Evolutionary conservation across 2,113 vertebrate genomes (phyloP).

Genomic region (Chelonoidis abingdonii): DNA sequence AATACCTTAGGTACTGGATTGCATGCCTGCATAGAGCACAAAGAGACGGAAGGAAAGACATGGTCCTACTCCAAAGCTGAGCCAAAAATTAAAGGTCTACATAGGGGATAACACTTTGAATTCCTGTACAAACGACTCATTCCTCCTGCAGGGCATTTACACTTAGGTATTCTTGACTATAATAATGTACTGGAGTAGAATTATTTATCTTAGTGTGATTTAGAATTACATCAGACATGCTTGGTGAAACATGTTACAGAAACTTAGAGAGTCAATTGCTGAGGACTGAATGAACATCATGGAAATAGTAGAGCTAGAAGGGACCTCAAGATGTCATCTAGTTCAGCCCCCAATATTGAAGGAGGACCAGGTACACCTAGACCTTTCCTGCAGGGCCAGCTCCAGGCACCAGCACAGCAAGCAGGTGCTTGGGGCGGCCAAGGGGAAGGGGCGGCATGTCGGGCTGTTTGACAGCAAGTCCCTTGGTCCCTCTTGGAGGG

Average conservation of each 20-base stretch:
- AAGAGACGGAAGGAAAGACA: background rate
- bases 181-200: fast-evolving
- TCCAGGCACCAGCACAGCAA: no score
- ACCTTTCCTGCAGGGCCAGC: no score
- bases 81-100: background rate
- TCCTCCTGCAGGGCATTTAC: fast-evolving
- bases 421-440: no score
- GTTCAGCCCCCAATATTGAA: background rate
- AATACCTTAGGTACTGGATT: background rate
- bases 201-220: background rate
- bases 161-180: background rate
- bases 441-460: no score
- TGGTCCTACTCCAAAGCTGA: background rate
- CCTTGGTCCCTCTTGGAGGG: no score
- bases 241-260: no score
- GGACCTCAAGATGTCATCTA: background rate
- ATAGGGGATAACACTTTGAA: background rate
- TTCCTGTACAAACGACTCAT: background rate
- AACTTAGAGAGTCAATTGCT: background rate
- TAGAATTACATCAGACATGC: background rate
- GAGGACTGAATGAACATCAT: background rate
- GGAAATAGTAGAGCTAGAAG: background rate
- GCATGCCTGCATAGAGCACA: background rate
- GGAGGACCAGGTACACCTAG: no score
- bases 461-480: no score